Evolutionary conservation across 2,113 vertebrate species (phyloP), one percentile per base, ranked within the genome.

Genomic region (Pardalotus punctatus): DNA sequence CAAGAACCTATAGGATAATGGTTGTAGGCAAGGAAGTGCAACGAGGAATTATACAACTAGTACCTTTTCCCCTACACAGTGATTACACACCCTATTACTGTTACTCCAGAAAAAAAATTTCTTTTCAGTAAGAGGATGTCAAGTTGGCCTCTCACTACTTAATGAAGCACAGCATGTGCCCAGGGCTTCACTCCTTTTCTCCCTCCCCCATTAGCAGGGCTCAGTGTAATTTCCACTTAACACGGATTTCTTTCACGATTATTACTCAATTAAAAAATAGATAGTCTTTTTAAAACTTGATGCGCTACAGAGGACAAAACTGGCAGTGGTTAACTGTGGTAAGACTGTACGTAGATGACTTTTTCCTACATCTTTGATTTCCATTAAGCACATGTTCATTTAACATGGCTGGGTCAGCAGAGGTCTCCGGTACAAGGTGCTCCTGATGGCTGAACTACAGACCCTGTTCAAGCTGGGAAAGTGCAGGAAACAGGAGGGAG

Each of bases 91-190:
- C 62, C 13, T 65, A 36, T 48, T 67, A 91, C 60, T 48, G 42
- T 85, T 69, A 74, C 57, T 70, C 50, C 38, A 86, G 43, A 87
- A 77, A 81, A 88, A 95, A 76, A 73, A 83, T 60, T 65, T 91
- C 60, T 89, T 94, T 94, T 92, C 78, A 84, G n/a, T 29, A 53
- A 70, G 58, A 95, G 40, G 88, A 93, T 97, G 97, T 97, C 96
- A 97, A 93, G 95, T 89, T 93, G 97, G 60, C 95, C 95, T 96
- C 82, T 88, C 65, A 77, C 62, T 70, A 57, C 74, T 90, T 97
- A 96, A 96, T 65, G 72, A 95, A 96, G 92, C 27, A 96, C 97
- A 93, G n/a, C 61, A 67, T 93, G 97, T 97, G 91, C 88, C 72
- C 10, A 28, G 3, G 40, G 50, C 65, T 95, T 96, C 81, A 40